These are phyloP conservation scores for Papilio dardanus DNA, from an alignment of 1,140 invertebrate genomes.

Conservation along the genomic window DNA sequence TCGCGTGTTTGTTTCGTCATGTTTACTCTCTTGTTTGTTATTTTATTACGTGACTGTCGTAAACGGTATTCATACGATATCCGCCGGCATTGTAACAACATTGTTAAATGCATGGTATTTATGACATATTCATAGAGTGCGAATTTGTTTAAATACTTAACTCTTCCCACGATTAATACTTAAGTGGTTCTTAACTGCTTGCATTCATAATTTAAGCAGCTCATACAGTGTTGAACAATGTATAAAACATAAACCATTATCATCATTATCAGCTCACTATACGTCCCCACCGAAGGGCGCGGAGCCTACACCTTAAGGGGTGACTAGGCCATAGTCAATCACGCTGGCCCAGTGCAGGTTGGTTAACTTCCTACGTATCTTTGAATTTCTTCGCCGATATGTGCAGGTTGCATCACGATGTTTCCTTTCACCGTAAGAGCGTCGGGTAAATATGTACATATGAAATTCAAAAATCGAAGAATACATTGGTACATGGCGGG, in stretches of 20 bases:
- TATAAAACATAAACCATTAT: not conserved
- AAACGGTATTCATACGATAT: constrained; percentile 23
- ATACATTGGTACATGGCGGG: too few species aligned
- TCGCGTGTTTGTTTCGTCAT: constrained; percentile 26
- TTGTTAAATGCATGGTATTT: not conserved
- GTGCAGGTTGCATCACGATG: too few species aligned
- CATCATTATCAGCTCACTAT: too few species aligned
- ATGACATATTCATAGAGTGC: not conserved
- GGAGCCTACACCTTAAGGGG: too few species aligned
- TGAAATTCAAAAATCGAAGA: too few species aligned
- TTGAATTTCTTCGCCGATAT: too few species aligned
- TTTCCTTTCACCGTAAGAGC: too few species aligned
- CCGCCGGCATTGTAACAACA: constrained; percentile 19
- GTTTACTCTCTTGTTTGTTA: constrained; percentile 23
- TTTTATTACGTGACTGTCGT: constrained; percentile 20
- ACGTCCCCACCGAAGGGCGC: too few species aligned
- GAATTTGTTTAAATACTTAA: not conserved
- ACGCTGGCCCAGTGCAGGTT: too few species aligned
- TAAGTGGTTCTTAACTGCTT: not conserved
- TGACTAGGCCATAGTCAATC: too few species aligned
- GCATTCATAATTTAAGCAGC: not conserved
- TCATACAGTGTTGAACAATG: not conserved
- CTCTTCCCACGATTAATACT: not conserved
- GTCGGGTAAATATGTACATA: too few species aligned
- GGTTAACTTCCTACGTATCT: too few species aligned